Conservation (phyloP, 2,113 vertebrate species). For the Phalacrocorax aristotelis region DNA sequence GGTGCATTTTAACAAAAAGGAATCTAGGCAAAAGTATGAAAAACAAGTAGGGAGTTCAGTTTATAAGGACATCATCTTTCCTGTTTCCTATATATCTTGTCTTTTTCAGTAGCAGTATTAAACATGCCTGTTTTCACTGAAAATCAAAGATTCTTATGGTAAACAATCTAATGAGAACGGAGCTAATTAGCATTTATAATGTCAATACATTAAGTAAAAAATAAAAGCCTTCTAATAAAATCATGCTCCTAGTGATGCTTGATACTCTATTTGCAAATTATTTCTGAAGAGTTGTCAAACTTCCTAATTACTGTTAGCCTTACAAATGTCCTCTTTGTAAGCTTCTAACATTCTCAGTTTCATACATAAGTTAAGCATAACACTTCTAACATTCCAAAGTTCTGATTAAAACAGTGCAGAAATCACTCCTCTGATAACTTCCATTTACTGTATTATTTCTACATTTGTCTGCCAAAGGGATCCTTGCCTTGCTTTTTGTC, state of each 20-base stretch:
- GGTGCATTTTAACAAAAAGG: too few species aligned
- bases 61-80: neutral
- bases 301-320: neutral
- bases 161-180: neutral
- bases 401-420: neutral
- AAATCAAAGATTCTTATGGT: neutral
- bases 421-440: neutral
- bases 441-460: neutral
- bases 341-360: neutral
- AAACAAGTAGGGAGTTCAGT: neutral
- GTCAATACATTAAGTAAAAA: neutral
- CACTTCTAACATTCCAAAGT: neutral
- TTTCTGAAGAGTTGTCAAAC: neutral
- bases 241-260: neutral
- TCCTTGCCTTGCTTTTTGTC: neutral
- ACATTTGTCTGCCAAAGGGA: neutral
- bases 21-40: too few species aligned
- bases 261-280: neutral
- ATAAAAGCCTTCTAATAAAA: neutral
- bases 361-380: neutral
- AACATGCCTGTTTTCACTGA: neutral
- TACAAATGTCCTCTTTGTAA: neutral
- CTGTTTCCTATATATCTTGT: neutral
- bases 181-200: neutral
- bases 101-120: neutral